A percentile compares a stretch with the other conserved stretches of the same genome.
These are phyloP conservation scores for Sapayoa aenigma DNA, from an alignment of 2,113 vertebrate genomes.

Conservation along the genomic window DNA sequence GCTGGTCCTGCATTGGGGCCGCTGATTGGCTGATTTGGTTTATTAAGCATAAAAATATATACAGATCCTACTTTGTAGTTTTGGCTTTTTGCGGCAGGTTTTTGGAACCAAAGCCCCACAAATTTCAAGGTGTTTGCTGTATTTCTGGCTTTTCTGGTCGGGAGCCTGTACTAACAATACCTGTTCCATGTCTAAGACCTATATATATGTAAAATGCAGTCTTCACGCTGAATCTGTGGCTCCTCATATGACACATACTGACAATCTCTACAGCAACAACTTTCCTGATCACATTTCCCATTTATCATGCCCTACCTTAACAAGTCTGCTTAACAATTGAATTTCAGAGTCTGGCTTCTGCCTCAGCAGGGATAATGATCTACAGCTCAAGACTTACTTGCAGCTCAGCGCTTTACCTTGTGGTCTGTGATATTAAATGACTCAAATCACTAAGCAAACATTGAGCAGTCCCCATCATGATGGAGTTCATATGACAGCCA, in stretches of 20 bases:
- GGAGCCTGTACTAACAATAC: not conserved
- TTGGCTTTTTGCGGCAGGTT: too few species aligned
- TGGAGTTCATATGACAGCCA: not conserved
- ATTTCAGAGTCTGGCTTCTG: not conserved
- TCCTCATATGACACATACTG: not conserved
- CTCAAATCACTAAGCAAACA: not conserved
- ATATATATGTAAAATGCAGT: not conserved
- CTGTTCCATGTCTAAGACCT: not conserved
- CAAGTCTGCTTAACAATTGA: not conserved
- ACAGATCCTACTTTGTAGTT: too few species aligned
- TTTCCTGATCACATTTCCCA: not conserved
- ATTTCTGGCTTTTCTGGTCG: not conserved
- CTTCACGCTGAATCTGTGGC: not conserved
- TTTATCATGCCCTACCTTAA: not conserved
- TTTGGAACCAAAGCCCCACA: too few species aligned
- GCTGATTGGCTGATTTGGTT: too few species aligned
- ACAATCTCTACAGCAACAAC: not conserved
- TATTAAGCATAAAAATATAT: too few species aligned
- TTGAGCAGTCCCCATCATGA: not conserved
- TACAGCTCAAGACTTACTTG: not conserved
- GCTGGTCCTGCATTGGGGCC: too few species aligned
- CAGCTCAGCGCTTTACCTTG: not conserved
- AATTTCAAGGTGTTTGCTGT: too few species aligned
- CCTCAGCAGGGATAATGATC: not conserved
- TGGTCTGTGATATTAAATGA: not conserved